Conservation (phyloP, 2,797 vertebrate species). For the Myoxocephalus aenaeus region DNA sequence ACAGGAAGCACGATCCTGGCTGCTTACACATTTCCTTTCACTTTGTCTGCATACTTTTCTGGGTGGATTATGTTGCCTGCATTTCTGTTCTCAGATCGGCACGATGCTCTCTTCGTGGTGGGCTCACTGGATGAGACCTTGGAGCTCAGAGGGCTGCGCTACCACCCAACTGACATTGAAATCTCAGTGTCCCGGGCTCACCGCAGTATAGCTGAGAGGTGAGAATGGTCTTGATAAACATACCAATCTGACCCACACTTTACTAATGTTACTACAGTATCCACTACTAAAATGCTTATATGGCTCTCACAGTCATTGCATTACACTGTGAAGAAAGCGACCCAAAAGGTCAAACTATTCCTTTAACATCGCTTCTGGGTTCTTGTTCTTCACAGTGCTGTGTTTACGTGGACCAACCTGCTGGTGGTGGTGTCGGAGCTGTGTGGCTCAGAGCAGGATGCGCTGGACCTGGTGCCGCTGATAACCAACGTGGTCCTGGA, state of each 20-base stretch:
- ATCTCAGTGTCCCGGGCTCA: slow-evolving; percentile 95
- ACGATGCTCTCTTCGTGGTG: slow-evolving; percentile 97
- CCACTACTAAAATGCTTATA: not conserved
- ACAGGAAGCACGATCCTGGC: not conserved
- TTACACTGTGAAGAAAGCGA: not conserved
- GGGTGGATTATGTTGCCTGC: slow-evolving; percentile 6
- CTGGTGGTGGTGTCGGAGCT: slow-evolving; percentile 98
- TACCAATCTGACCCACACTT: not conserved
- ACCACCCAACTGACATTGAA: slow-evolving; percentile 97
- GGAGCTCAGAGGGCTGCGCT: slow-evolving; percentile 95
- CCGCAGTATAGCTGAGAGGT: slow-evolving; percentile 98
- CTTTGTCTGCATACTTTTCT: not conserved
- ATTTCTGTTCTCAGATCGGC: slow-evolving; percentile 87
- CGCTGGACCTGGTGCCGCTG: slow-evolving; percentile 95
- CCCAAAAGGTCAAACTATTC: not conserved
- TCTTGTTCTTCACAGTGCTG: slow-evolving; percentile 84
- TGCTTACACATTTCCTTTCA: not conserved
- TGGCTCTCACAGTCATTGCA: not conserved
- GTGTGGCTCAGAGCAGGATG: slow-evolving; percentile 97
- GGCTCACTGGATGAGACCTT: slow-evolving; percentile 96
- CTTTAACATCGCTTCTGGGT: not conserved
- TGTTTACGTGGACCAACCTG: slow-evolving; percentile 99
- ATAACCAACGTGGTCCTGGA: slow-evolving; percentile 98
- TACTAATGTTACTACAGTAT: not conserved
- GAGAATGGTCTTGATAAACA: slow-evolving; percentile 27